These are phyloP conservation scores for Colletes collaris DNA, from an alignment of 2,888 invertebrate species.

Conservation along the genomic window DNA sequence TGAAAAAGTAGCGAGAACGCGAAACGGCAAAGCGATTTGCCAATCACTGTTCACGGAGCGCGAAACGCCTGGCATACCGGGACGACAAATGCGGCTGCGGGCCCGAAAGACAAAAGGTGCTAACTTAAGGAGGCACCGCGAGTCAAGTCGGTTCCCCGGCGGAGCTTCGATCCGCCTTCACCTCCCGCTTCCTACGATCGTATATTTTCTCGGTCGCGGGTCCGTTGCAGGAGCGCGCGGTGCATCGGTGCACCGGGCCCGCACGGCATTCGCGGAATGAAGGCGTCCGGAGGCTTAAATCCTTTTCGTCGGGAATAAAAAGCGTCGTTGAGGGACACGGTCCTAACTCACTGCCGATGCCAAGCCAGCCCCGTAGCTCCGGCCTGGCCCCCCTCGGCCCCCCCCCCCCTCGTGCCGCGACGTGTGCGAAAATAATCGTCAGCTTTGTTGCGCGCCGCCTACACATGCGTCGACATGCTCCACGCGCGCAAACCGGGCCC, in stretches of 20 bases:
- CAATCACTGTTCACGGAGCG: constrained; percentile 63
- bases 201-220: constrained; percentile 59
- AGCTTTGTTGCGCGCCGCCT: constrained; percentile 74
- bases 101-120: constrained; percentile 66
- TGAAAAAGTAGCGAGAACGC: constrained; percentile 9
- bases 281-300: constrained; percentile 60
- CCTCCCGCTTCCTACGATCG: constrained; percentile 34
- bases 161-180: constrained; percentile 19
- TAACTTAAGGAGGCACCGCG: constrained; percentile 61
- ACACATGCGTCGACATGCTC: constrained; percentile 44
- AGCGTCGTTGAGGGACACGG: constrained; percentile 30
- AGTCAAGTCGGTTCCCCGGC: constrained; percentile 49
- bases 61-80: constrained; percentile 69
- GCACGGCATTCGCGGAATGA: constrained; percentile 71
- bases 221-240: constrained; percentile 37
- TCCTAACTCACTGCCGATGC: constrained; percentile 47
- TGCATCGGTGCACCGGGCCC: constrained; percentile 21
- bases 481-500: constrained; percentile 26
- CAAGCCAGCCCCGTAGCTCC: neutral
- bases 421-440: constrained; percentile 77
- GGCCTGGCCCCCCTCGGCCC: neutral
- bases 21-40: constrained; percentile 60
- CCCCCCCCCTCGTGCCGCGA: constrained; percentile 8
- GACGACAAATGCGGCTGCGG: constrained; percentile 63
- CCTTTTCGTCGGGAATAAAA: constrained; percentile 47